These are phyloP conservation scores for Antheraea pernyi DNA, from an alignment of 1,140 invertebrate genomes.

Conservation along the genomic window DNA sequence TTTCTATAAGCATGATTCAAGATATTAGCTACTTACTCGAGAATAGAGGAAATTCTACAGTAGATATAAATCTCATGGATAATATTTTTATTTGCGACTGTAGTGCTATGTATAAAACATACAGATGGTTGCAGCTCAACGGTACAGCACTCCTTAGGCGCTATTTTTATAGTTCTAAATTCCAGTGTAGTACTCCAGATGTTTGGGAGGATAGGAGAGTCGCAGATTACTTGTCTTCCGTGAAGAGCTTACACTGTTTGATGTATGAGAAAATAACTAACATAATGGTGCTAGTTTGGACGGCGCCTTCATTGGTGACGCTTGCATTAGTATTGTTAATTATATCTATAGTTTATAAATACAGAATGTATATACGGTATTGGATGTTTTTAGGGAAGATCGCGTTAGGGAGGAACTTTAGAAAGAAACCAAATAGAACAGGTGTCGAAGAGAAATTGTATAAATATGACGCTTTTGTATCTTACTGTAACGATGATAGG, in stretches of 20 bases:
- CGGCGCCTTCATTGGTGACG: slow-evolving; percentile 50
- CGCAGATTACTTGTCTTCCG: slow-evolving; percentile 58
- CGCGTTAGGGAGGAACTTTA: slow-evolving; percentile 65
- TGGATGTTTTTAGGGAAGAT: slow-evolving; percentile 79
- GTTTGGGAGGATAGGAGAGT: slow-evolving; percentile 65
- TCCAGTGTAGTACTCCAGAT: slow-evolving; percentile 65
- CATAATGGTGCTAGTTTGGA: slow-evolving; percentile 57
- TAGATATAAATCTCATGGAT: slow-evolving; percentile 67
- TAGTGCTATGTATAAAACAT: slow-evolving; percentile 58
- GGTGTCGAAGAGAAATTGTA: slow-evolving; percentile 49
- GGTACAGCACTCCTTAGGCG: slow-evolving; percentile 43
- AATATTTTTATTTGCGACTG: slow-evolving; percentile 81
- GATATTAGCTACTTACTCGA: slow-evolving; percentile 75
- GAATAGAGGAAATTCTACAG: slow-evolving; percentile 35
- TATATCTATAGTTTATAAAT: slow-evolving; percentile 50
- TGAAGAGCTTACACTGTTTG: slow-evolving; percentile 48
- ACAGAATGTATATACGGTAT: slow-evolving; percentile 77
- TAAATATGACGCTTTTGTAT: slow-evolving; percentile 84
- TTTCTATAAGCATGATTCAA: slow-evolving; percentile 79
- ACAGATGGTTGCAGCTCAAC: slow-evolving; percentile 61
- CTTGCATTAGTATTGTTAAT: slow-evolving; percentile 41
- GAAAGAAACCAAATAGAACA: slow-evolving; percentile 44
- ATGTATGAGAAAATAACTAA: slow-evolving; percentile 59
- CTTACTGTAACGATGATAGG: slow-evolving; percentile 82
- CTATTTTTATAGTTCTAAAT: slow-evolving; percentile 52